These are phyloP conservation scores for Calonectris borealis DNA, from an alignment of 2,113 vertebrate species.

Conservation along the genomic window DNA sequence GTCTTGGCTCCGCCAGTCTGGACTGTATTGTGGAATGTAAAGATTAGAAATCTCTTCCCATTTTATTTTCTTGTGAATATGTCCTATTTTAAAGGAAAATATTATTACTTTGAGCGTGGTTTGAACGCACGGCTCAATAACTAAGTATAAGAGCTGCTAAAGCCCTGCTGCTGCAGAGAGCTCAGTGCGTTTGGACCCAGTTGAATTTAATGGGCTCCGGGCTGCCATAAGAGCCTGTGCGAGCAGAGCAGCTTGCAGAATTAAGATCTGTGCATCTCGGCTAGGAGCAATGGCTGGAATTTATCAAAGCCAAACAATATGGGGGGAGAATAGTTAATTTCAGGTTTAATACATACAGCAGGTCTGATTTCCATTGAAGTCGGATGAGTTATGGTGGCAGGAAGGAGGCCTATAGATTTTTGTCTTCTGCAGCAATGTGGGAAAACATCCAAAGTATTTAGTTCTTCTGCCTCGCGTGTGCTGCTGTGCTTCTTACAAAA, in stretches of 20 bases:
- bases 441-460: neutral
- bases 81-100: neutral
- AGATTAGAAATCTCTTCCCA: neutral
- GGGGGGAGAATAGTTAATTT: conserved; percentile 23
- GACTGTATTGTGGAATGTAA: conserved; percentile 10
- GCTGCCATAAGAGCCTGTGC: neutral
- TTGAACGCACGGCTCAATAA: neutral
- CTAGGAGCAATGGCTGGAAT: conserved; percentile 19
- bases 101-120: neutral
- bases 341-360: conserved; percentile 32
- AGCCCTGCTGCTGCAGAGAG: neutral
- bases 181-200: neutral
- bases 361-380: conserved; percentile 52
- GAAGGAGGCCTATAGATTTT: conserved; percentile 1
- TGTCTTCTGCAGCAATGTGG: conserved; percentile 3
- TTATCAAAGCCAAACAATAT: conserved; percentile 24
- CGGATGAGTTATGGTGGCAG: neutral
- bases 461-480: neutral
- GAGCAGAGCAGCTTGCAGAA: neutral
- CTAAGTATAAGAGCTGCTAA: neutral
- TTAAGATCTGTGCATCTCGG: neutral
- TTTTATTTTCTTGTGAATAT: conserved; percentile 19
- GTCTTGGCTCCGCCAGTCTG: neutral
- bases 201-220: neutral
- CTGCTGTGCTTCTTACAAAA: neutral